Evolutionary conservation across 2,113 vertebrate species (phyloP).

Genomic region (Andinoacara biseriatus): DNA sequence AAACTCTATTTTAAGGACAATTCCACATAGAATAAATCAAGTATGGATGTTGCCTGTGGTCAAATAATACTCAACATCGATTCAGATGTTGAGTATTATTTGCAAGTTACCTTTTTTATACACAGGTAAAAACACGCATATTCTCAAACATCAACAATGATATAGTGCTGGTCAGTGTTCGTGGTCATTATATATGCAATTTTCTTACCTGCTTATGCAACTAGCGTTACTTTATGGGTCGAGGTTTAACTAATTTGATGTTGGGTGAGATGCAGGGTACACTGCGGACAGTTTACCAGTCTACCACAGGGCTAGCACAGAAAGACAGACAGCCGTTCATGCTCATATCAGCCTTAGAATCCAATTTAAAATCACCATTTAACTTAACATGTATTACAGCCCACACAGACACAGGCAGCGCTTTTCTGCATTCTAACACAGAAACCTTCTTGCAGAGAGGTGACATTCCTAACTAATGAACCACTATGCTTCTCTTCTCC

Average conservation of each 20-base stretch:
- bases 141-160: not conserved
- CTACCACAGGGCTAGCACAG: not conserved
- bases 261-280: not conserved
- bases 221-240: not conserved
- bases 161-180: not conserved
- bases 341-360: not conserved
- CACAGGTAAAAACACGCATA: not conserved
- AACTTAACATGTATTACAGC: not conserved
- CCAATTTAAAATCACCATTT: not conserved
- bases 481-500: not conserved
- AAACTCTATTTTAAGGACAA: not conserved
- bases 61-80: not conserved
- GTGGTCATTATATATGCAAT: not conserved
- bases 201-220: not conserved
- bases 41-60: not conserved
- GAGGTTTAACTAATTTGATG: too few relatives aligned
- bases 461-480: slow-evolving; percentile 3
- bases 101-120: not conserved
- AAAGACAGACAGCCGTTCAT: not conserved
- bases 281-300: not conserved
- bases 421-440: not conserved
- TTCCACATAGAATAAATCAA: not conserved
- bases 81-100: not conserved
- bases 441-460: not conserved
- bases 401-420: not conserved